A percentile compares a stretch with the other conserved stretches of the same genome.
phyloP scores from a whole-genome alignment of 2,113 vertebrate species.

The Neomonachus schauinslandi region DNA sequence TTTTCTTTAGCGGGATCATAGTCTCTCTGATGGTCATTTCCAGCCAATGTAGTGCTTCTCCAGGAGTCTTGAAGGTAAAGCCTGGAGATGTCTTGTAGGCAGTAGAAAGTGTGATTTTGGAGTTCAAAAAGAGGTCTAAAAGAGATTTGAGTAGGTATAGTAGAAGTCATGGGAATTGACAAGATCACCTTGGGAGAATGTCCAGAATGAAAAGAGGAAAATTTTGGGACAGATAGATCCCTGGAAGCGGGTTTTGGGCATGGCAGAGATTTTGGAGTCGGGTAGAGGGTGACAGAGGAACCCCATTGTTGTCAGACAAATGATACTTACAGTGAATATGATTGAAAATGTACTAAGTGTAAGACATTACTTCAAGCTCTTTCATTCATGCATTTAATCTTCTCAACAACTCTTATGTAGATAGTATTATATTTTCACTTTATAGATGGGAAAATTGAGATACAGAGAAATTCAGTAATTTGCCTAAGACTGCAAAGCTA shows the following conservation, averaged over 20 bases:
- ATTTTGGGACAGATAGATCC: background rate
- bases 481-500: background rate
- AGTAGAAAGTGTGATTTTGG: background rate
- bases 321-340: background rate
- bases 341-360: background rate
- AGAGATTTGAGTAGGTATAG: background rate
- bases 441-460: background rate
- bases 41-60: background rate
- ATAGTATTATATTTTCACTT: background rate
- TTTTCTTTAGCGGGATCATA: background rate
- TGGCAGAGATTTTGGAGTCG: background rate
- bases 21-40: background rate
- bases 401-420: background rate
- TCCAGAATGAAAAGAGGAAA: conserved; percentile 27
- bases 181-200: background rate
- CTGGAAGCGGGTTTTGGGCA: background rate
- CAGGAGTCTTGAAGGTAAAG: background rate
- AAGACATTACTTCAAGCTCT: background rate
- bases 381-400: conserved; percentile 12
- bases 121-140: background rate
- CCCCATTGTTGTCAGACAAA: background rate
- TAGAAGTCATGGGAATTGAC: background rate
- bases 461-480: background rate
- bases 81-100: background rate
- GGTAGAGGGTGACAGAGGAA: background rate